Base-by-base conservation (phyloP, 2,888 invertebrate species). In the Chrysopilus asiliformis region DNA sequence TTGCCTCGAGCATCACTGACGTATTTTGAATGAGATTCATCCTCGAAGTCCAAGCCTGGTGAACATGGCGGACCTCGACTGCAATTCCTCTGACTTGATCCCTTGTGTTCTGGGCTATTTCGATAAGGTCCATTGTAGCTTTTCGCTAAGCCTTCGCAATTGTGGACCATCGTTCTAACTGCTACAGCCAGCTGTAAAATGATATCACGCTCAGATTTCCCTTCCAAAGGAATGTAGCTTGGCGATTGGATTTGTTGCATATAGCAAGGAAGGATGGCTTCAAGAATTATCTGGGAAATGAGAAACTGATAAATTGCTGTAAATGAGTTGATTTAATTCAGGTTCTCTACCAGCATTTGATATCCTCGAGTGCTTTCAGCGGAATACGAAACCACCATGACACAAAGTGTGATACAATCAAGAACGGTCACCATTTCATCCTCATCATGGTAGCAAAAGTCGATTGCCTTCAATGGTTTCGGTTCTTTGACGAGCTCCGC, bases 391-490 rank as follows among this genome's bases (percentile, higher is more conserved):
- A 97, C 90, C 1, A 98, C 97, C 77, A 98, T 97, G 0, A 98
- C 94, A 58, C 97, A 97, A 37, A 97, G 74, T n/a, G 94, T 93
- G 55, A 98, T 90, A 49, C 94, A 94, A 58, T 98, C 97, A 42
- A 97, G 66, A 6, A 98, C 86, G 8, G 87, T 89, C 35, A 97
- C 94, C 71, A 91, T 90, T 60, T 95, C 95, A 34, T 91, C 84
- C 56, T 98, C 97, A 57, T 97, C 95, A 47, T 94, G 84, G 59
- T 99, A 99, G 60, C 98, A 98, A 63, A 98, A 95, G 66, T 98
- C 98, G 35, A 95, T 83, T 0, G 95, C 90, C 57, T 89, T 86
- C 12, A 94, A 65, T 0, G 89, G 90, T 49, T 87, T 87, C 13
- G 86, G 85, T 53, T 81, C 91, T 58, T 91, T 93, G 2, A 90